Base-by-base conservation (phyloP, 2,888 invertebrate genomes). In the Caenorhabditis wallacei region DNA sequence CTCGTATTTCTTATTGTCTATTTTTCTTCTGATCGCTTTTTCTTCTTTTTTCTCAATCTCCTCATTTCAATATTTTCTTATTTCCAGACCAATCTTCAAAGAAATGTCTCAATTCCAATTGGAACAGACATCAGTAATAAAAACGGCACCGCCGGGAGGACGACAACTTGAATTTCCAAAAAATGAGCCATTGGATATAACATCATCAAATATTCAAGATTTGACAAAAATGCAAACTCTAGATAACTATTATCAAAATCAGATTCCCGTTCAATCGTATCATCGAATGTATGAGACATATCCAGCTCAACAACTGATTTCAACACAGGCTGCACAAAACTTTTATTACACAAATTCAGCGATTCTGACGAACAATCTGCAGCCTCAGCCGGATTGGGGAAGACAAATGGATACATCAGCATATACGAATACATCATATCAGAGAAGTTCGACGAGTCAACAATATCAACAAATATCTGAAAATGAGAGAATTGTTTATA, bases 131-230 rank as follows among this genome's bases (percentile, higher is more conserved):
- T 89, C 89, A 40, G 92, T 92, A 40, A 91, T 91, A 78, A 92
- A 92, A 80, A 92, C 91, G 43, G 92, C 92, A 30, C 92, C 92
- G n/a, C 91, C 92, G 7, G 89, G 89, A 1, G 88, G 88, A 11
- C 80, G 86, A 2, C 86, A 85, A 43, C 72, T 87, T 56, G 83
- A 89, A 63, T 87, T 87, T 64, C 90, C 92, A 18, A 92, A 91
- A 80, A 87, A 90, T 51, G 92, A 92, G 86, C 90, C 92, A 2
- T 68, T 91, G 76, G 91, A 92, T 43, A 80, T 89, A 30, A 85
- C 89, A 11, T 87, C 90, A 2, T 70, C 80, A 4, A 87, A 86
- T 54, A 76, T 89, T 8, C 88, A 91, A 80, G 91, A 91, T 72
- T 78, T 91, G 8, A 82, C 87, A 51, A 91, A 91, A 72, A 90